Percentiles rank a stretch among this genome's conserved stretches.
Conservation (phyloP, 1,140 invertebrate species). For the Drosophila guanche region DNA sequence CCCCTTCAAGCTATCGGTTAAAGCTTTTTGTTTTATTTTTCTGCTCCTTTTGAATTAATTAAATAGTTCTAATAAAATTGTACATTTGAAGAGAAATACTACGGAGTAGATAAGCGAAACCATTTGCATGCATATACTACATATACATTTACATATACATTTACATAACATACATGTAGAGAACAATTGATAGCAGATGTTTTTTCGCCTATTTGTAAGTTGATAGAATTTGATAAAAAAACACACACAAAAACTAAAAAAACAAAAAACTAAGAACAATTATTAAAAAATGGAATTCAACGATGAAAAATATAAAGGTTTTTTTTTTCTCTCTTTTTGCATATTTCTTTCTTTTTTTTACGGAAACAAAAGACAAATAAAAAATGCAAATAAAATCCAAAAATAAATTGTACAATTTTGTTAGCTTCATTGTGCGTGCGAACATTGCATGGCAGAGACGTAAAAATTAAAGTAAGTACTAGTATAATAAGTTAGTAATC, state of each 20-base stretch:
- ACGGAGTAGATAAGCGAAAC: background rate
- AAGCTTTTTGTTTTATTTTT: slow-evolving; percentile 33
- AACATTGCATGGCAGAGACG: too few species aligned
- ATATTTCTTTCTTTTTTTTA: slow-evolving; percentile 27
- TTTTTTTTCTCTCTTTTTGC: slow-evolving; percentile 13
- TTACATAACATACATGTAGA: slow-evolving; percentile 27
- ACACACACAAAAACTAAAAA: slow-evolving; percentile 6
- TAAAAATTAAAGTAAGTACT: too few species aligned
- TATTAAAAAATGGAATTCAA: slow-evolving; percentile 52
- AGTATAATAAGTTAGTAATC: too few species aligned
- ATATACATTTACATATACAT: slow-evolving; percentile 42
- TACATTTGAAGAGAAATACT: slow-evolving; percentile 1
- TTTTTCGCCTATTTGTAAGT: slow-evolving; percentile 54
- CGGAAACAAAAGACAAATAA: slow-evolving; percentile 44
- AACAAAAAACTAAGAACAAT: slow-evolving; percentile 22
- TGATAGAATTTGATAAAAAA: slow-evolving; percentile 6
- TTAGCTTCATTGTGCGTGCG: too few species aligned
- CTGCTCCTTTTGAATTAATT: slow-evolving; percentile 6
- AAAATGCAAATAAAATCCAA: slow-evolving; percentile 6
- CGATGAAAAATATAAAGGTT: slow-evolving; percentile 30
- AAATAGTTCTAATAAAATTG: background rate
- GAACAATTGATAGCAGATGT: slow-evolving; percentile 6
- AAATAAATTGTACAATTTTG: slow-evolving; percentile 10
- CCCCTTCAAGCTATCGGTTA: slow-evolving; percentile 32
- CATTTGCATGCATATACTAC: slow-evolving; percentile 12